These are phyloP conservation scores for Malacosoma neustria DNA, from an alignment of 2,888 invertebrate species.

Conservation along the genomic window DNA sequence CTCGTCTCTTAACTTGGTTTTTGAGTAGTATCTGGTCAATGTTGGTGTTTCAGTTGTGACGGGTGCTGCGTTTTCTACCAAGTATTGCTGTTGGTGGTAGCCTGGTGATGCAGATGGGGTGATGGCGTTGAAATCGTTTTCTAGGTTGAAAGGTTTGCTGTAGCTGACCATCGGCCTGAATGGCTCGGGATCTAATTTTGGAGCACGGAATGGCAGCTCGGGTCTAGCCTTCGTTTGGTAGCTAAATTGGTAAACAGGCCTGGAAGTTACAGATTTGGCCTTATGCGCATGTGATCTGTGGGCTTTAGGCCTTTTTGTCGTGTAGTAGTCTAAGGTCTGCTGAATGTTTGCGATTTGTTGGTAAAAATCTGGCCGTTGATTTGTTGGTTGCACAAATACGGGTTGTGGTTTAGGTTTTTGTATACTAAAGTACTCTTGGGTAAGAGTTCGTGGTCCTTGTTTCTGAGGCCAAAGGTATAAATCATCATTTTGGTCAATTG, in stretches of 20 bases:
- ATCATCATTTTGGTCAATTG: slow-evolving; percentile 61
- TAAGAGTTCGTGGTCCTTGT: slow-evolving; percentile 64
- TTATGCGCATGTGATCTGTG: slow-evolving; percentile 52
- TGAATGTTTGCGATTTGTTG: slow-evolving; percentile 79
- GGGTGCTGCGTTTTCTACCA: slow-evolving; percentile 58
- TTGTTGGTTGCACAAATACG: slow-evolving; percentile 50
- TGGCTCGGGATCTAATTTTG: slow-evolving; percentile 74
- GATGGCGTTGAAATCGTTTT: slow-evolving; percentile 58
- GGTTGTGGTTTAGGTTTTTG: slow-evolving; percentile 57
- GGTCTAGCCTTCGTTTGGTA: slow-evolving; percentile 76
- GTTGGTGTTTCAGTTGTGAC: slow-evolving; percentile 69
- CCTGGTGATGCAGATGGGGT: slow-evolving; percentile 51
- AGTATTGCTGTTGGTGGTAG: slow-evolving; percentile 55
- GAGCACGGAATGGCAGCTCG: slow-evolving; percentile 63
- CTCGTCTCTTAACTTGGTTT: slow-evolving; percentile 59
- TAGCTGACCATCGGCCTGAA: slow-evolving; percentile 79
- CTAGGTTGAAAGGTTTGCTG: slow-evolving; percentile 63
- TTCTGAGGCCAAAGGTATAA: slow-evolving; percentile 67
- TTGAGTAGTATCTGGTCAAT: slow-evolving; percentile 64
- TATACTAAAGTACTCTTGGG: slow-evolving; percentile 70
- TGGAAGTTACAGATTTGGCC: slow-evolving; percentile 66
- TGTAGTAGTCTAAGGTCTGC: slow-evolving; percentile 78
- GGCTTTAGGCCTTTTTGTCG: slow-evolving; percentile 71
- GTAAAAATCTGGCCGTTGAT: slow-evolving; percentile 73
- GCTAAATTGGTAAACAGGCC: slow-evolving; percentile 82